These are phyloP conservation scores for Enteromius afrohamiltoni DNA, from an alignment of 2,797 vertebrate species.

Conservation along the genomic window DNA sequence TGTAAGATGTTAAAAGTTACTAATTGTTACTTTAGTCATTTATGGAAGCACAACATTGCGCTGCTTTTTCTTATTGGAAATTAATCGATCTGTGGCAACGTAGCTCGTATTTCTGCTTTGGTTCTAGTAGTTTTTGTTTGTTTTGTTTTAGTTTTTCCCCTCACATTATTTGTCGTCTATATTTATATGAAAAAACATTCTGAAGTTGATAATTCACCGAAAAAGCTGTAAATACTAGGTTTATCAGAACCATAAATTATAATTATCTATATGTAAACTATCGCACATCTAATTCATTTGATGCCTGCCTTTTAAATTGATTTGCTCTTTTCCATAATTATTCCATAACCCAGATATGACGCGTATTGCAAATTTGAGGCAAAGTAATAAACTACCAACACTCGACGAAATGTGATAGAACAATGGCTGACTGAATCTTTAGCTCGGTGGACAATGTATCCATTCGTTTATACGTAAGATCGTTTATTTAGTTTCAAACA, in stretches of 20 bases:
- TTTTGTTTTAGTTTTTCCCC: background rate
- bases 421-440: background rate
- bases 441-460: conserved; percentile 1
- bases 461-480: conserved; percentile 21
- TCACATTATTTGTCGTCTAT: background rate
- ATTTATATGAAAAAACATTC: background rate
- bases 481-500: conserved; percentile 16
- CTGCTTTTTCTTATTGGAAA: background rate
- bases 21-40: background rate
- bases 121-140: background rate
- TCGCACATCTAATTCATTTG: background rate
- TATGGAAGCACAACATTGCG: background rate
- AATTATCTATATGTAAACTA: background rate
- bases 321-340: background rate
- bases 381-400: background rate
- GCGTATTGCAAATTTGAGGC: background rate
- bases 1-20: background rate
- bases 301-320: background rate
- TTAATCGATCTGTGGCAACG: background rate
- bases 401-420: background rate
- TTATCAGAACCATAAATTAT: background rate
- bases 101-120: background rate
- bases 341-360: background rate
- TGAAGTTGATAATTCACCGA: background rate
- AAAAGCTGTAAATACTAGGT: background rate